These are phyloP conservation scores for Lepidurus apus DNA, from an alignment of 1,140 invertebrate genomes.

Conservation along the genomic window DNA sequence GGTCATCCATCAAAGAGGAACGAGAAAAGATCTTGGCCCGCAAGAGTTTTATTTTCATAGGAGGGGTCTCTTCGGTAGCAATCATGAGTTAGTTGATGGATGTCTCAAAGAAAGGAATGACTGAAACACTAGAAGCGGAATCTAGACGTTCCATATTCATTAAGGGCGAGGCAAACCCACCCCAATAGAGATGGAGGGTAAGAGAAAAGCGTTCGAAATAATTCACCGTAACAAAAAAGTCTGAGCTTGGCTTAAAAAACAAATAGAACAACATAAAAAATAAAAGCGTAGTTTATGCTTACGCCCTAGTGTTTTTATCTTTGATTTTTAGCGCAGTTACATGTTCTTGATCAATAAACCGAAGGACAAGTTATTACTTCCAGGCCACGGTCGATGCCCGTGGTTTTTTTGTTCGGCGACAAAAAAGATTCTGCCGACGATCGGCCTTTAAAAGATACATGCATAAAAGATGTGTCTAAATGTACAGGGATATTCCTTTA, in stretches of 20 bases:
- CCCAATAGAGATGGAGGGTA: background rate
- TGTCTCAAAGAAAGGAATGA: conserved; percentile 19
- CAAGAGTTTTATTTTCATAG: background rate
- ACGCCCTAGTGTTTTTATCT: background rate
- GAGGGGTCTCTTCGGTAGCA: conserved; percentile 13
- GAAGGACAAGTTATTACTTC: background rate
- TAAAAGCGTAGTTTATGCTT: background rate
- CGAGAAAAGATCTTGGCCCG: background rate
- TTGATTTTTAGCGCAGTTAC: conserved; percentile 2
- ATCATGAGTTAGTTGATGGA: conserved; percentile 18
- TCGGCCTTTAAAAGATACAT: background rate
- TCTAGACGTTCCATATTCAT: conserved; percentile 10
- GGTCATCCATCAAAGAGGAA: conserved; percentile 2
- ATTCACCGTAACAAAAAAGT: background rate
- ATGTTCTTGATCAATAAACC: conserved; percentile 7
- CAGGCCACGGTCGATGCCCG: background rate
- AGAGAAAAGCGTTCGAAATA: too few relatives aligned
- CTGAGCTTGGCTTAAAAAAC: background rate
- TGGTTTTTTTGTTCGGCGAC: background rate
- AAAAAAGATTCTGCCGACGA: background rate
- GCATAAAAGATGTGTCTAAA: background rate
- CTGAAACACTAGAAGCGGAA: background rate
- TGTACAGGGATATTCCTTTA: background rate
- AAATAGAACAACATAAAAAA: background rate
- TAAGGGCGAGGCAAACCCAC: background rate